A percentile compares a stretch with the other conserved stretches of the same genome.
Conservation (phyloP, 1,140 invertebrate species). For the Drosophila gunungcola region DNA sequence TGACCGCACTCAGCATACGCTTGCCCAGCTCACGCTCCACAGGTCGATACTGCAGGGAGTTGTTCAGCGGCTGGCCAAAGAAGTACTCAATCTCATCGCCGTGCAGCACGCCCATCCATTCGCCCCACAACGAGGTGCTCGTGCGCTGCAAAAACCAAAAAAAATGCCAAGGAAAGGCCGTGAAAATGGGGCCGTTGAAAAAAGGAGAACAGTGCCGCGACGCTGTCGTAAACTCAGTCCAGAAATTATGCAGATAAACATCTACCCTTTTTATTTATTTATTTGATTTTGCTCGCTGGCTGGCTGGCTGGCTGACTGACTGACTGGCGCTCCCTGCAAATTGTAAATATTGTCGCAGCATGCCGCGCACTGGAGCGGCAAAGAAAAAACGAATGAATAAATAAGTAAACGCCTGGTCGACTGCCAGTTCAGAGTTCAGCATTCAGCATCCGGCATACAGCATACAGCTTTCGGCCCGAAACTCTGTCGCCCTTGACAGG, state of each 20-base stretch:
- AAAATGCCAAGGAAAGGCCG: constrained; percentile 7
- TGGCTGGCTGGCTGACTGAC: constrained; percentile 35
- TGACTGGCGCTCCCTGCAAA: constrained; percentile 46
- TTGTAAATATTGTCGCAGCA: constrained; percentile 78
- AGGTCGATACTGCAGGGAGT: constrained; percentile 91
- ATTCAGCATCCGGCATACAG: constrained; percentile 1
- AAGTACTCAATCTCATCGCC: constrained; percentile 98
- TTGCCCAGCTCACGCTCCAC: constrained; percentile 93
- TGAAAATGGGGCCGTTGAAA: constrained; percentile 2
- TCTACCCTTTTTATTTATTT: constrained; percentile 83
- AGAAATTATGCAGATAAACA: constrained; percentile 82
- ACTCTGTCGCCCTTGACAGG: constrained; percentile 39
- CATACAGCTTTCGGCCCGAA: constrained; percentile 4
- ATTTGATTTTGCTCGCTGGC: constrained; percentile 63
- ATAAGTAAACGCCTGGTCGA: constrained; percentile 53
- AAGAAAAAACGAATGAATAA: constrained; percentile 44
- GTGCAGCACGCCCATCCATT: constrained; percentile 99
- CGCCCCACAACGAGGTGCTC: constrained; percentile 95
- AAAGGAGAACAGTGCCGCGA: constrained; percentile 14
- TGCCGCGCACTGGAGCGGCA: constrained; percentile 57
- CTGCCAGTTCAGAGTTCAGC: constrained; percentile 15
- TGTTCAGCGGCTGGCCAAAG: constrained; percentile 96
- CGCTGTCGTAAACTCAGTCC: constrained; percentile 71
- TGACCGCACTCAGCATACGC: constrained; percentile 94
- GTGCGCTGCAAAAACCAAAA: constrained; percentile 89